Conservation (phyloP, 2,113 vertebrate species). For the Chauna torquata region DNA sequence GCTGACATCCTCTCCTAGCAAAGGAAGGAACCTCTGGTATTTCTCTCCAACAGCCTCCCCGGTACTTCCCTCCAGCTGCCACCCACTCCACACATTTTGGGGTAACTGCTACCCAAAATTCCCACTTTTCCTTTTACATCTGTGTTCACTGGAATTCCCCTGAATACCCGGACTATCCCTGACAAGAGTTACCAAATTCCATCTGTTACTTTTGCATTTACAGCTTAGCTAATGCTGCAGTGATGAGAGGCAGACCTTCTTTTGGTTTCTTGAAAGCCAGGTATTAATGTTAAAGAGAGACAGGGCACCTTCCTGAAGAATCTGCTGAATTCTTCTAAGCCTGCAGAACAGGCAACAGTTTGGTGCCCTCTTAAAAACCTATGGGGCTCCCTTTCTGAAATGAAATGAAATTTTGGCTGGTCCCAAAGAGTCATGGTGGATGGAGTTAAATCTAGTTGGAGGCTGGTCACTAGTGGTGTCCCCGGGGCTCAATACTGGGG, state of each 20-base stretch:
- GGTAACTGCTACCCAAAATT: neutral
- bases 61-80: neutral
- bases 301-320: neutral
- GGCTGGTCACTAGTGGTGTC: too few species aligned
- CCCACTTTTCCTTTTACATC: neutral
- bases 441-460: too few species aligned
- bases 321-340: neutral
- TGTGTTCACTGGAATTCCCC: neutral
- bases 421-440: too few species aligned
- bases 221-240: neutral
- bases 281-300: neutral
- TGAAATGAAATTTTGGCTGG: too few species aligned
- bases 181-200: neutral
- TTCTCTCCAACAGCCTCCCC: neutral
- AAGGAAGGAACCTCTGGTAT: neutral
- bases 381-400: neutral
- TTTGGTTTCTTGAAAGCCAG: neutral
- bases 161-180: neutral
- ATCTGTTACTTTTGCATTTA: neutral
- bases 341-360: neutral
- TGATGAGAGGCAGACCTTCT: neutral
- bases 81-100: neutral
- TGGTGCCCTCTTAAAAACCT: neutral
- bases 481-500: too few species aligned
- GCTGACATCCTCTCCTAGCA: neutral